Evolutionary conservation across 2,797 vertebrate genomes (phyloP), one percentile per base, ranked within the genome.

Genomic region (Melanotaenia nigrans): DNA sequence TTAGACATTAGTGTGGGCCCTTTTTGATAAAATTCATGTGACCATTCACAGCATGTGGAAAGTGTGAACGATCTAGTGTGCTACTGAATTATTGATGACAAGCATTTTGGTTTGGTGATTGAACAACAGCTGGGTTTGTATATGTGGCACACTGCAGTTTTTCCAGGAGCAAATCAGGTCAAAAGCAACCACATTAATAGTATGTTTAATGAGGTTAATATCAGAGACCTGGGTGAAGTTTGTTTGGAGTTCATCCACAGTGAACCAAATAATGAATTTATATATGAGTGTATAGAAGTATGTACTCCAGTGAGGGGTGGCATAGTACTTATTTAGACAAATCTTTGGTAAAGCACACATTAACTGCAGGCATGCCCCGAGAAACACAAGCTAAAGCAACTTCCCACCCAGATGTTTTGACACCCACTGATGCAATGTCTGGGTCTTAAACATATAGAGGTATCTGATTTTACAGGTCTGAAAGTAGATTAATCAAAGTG

Each of bases 231-330:
- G 3, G 35, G 11, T 62, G 35, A 40, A 74, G 61, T 69, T 71
- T 68, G 18, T 63, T 30, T 65, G 18, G 20, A 2, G 5, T 2
- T 73, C 65, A 64, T 0, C 14, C 73, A 80, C 73, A 84, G 53
- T 20, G 10, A 61, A 22, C 13, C 28, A 75, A 66, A 65, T 77
- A 76, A 42, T 51, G 20, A 32, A 49, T 77, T 85, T 89, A 87
- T 89, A 90, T 89, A 71, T 65, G 82, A 87, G 85, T 82, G 79
- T 66, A 35, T 62, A 14, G 7, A 65, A 81, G 90, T 88, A 91
- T 88, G 88, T 93, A 93, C 93, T 93, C 92, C 88, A 90, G 88
- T 87, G 87, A 61, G 32, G 42, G 87, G 75, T 89, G 84, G 60
- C 54, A 36, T 25, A 59, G 62, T 25, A 92, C 86, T 94, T 93